Base-by-base conservation (phyloP, 2,113 vertebrate species). In the Corapipo altera region DNA sequence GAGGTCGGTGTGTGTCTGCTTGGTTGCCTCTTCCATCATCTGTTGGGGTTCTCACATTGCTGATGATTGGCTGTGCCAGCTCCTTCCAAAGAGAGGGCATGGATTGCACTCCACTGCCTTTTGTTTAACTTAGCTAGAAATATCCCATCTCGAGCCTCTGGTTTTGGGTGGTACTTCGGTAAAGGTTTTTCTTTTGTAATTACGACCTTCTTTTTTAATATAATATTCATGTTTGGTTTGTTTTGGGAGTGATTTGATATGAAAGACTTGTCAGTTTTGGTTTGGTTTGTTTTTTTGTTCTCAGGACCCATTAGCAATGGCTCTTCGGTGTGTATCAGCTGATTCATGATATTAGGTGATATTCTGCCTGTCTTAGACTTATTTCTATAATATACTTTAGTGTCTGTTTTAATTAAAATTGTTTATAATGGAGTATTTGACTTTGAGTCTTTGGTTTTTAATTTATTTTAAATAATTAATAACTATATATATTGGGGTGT, bases 1-100 rank as follows among this genome's bases (percentile, higher is more conserved):
- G 32, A 57, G 2, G 23, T 16, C 43, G 28, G 51, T 3, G 5
- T 58, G 2, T 64, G 52, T 52, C 59, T 80, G 91, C 92, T 57
- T 15, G 6, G 51, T 61, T 87, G 84, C 87, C 91, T 62, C 85
- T 76, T 32, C 92, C 82, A 12, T 93, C 96, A 92, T 89, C 93
- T 95, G 94, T 26, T 79, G 20, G 1, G 17, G 2, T 87, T 96
- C 96, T 89, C 95, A 89, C 30, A 4, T 11, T 44, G 69, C 95
- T 91, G 89, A 48, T 18, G 2, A 66, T 58, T 28, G 71, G 7
- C 51, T 54, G 62, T 86, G 92, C 96, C 92, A 91, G 85, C 90
- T 54, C 73, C 69, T 73, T 62, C 88, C 73, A 39, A 23, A 61
- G 26, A 65, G 13, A 9, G 18, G 21, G 35, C 72, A 41, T 39